Conservation (phyloP, 2,113 vertebrate species). For the Panthera leo region DNA sequence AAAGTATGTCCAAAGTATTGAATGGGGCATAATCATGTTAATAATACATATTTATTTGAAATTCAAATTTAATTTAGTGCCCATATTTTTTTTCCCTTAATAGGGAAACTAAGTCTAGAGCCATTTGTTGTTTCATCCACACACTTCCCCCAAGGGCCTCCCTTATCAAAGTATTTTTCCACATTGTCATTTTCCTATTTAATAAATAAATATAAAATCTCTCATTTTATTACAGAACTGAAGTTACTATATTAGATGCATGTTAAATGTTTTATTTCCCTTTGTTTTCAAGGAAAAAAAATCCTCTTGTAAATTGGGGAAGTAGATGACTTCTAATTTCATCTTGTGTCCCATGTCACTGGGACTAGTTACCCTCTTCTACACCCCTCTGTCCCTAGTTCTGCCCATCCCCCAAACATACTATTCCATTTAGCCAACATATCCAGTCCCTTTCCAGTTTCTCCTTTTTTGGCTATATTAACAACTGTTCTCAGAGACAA, state of each 20-base stretch:
- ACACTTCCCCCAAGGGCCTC: neutral
- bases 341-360: neutral
- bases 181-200: neutral
- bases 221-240: neutral
- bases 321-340: neutral
- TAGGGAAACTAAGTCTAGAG: neutral
- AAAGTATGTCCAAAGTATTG: neutral
- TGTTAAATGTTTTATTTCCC: neutral
- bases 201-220: neutral
- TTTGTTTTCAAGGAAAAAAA: neutral
- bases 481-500: neutral
- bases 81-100: neutral
- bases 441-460: neutral
- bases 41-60: neutral
- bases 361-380: too few species aligned
- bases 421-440: neutral
- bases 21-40: neutral
- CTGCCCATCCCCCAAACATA: accelerated
- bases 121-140: neutral
- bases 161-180: neutral
- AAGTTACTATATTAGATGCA: neutral
- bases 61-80: neutral
- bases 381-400: accelerated
- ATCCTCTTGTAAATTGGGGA: neutral
- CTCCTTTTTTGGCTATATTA: neutral